phyloP scores from a whole-genome alignment of 2,888 invertebrate genomes.

The Amiota minor region DNA sequence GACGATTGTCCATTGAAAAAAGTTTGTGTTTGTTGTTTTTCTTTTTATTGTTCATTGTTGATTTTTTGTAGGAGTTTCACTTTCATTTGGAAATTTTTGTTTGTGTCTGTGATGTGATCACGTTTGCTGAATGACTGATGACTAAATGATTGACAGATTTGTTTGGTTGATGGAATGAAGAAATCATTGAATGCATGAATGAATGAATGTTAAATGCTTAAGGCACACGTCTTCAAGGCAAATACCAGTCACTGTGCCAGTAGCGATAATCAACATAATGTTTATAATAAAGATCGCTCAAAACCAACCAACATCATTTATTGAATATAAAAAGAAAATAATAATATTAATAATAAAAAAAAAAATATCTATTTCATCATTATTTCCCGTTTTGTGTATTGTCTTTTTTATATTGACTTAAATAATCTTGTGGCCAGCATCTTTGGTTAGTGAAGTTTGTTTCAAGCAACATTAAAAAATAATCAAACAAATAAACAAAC shows the following conservation, averaged over 20 bases:
- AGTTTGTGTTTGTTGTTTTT: conserved; percentile 1
- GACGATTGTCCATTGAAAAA: conserved; percentile 3
- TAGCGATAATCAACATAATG: not conserved
- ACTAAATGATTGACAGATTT: too few species aligned
- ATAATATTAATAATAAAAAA: not conserved
- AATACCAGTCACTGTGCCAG: conserved; percentile 10
- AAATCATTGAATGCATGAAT: not conserved
- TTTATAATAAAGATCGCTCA: not conserved
- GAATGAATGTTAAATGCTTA: conserved; percentile 4
- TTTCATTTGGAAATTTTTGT: conserved; percentile 47
- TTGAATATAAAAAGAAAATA: not conserved
- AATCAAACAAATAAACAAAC: not conserved
- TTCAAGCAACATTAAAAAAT: not conserved
- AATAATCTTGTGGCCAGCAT: too few species aligned
- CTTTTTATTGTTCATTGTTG: not conserved
- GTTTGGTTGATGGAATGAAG: not conserved
- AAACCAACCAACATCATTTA: too few species aligned
- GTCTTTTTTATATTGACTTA: too few species aligned
- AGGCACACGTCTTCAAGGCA: conserved; percentile 12
- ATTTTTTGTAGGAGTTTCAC: conserved; percentile 47
- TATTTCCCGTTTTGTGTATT: too few species aligned
- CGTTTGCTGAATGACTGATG: not conserved
- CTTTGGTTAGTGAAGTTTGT: not conserved
- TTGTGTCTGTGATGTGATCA: not conserved
- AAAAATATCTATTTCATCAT: too few species aligned